Conservation (phyloP, 2,113 vertebrate genomes). For the Engystomops pustulosus region DNA sequence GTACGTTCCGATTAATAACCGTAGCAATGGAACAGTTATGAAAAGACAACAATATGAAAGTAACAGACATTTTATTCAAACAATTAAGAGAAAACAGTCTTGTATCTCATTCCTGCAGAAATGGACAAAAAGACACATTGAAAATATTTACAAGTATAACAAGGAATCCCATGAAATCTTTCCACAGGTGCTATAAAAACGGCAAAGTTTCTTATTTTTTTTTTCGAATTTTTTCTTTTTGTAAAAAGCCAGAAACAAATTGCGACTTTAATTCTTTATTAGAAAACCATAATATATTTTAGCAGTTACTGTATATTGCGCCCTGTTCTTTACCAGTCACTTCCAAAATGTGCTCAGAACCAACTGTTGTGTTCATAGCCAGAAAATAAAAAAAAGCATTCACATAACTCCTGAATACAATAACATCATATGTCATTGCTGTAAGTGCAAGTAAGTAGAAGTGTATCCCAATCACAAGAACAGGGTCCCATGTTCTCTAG, state of each 20-base stretch:
- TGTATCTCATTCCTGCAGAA: constrained; percentile 2
- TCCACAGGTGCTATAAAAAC: neutral
- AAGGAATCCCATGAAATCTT: neutral
- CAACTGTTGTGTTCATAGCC: neutral
- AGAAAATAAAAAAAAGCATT: no score
- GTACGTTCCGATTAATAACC: no score
- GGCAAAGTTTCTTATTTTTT: neutral
- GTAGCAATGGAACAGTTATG: neutral
- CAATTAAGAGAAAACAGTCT: constrained; percentile 21
- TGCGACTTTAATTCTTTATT: neutral
- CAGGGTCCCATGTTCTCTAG: neutral
- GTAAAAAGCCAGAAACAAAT: neutral
- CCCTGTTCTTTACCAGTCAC: neutral
- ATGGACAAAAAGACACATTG: neutral
- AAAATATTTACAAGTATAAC: constrained; percentile 3
- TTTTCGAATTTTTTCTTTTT: neutral
- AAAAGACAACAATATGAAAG: neutral
- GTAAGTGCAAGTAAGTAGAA: constrained; percentile 11
- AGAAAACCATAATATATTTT: constrained; percentile 21
- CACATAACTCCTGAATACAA: constrained; percentile 28
- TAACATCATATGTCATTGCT: neutral
- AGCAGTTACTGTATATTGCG: neutral
- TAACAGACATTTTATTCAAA: constrained; percentile 30
- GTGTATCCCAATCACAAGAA: neutral
- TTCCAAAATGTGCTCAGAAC: neutral